Evolutionary conservation across 2,888 invertebrate species (phyloP), one percentile per base, ranked within the genome.

Genomic region (Calliopum simillimum): DNA sequence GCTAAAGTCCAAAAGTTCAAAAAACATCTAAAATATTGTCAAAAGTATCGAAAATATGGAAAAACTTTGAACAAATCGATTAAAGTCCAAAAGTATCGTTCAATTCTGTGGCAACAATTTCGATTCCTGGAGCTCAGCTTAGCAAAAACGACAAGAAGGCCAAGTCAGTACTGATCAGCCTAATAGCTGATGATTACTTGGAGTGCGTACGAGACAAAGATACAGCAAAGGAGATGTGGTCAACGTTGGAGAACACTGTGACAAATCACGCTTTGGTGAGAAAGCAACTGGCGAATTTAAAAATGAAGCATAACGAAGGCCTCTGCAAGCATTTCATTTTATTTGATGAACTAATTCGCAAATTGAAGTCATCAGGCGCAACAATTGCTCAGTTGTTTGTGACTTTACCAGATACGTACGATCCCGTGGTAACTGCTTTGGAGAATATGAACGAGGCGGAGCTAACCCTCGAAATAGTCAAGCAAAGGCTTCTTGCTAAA

Each of bases 201-300:
- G 69, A 69, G 23, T 69, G 65, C 43, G 64, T 65, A 14, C 51
- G 53, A 5, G 61, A 66, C 14, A 69, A 69, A 41, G 46, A 43
- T 43, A 61, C 44, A 46, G 65, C 70, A 19, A 70, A 65, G 25
- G 51, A 70, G 25, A 70, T 70, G 70, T 66, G 53, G 66, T 64
- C 51, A 21, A 41, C 51, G 44, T 25, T 66, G 56, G 16, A 58
- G 47, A 65, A 65, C 21, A 55, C 44, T n/a, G 66, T 66, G 8
- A 41, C 55, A 33, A 66, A 61, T 55, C 66, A 65, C 19, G 61
- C 46, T 2, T 61, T 53, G 33, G 43, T 71, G 5, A 71, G 67
- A 58, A 71, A 68, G 16, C 66, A 70, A 14, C 47, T 70, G 19
- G 46, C 62, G 8, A 19, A 66, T 46, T 49, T 63, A 21, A 21